Conservation (phyloP, 2,797 vertebrate species). For the Cossypha niveicapilla region DNA sequence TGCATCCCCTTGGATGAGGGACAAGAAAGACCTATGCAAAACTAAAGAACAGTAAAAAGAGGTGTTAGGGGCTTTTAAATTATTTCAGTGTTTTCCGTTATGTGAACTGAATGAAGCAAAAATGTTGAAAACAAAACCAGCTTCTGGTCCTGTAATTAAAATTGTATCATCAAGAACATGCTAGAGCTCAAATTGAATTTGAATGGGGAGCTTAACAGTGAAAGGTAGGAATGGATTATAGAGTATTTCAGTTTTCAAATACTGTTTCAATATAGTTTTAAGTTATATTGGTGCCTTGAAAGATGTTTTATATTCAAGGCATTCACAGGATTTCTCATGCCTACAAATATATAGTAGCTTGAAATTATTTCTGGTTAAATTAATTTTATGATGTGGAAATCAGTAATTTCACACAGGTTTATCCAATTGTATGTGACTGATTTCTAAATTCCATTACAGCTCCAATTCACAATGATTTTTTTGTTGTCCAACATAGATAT, state of each 20-base stretch:
- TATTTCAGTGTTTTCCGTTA: background rate
- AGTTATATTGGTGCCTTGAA: background rate
- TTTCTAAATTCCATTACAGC: background rate
- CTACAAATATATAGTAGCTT: background rate
- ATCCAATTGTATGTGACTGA: background rate
- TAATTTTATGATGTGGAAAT: slow-evolving; percentile 36
- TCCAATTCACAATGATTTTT: background rate
- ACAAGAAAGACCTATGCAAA: background rate
- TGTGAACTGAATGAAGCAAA: background rate
- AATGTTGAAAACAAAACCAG: background rate
- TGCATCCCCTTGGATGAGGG: background rate
- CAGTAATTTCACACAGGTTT: slow-evolving; percentile 32
- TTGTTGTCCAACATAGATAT: background rate
- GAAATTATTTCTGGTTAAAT: slow-evolving; percentile 33
- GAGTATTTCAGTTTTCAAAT: background rate
- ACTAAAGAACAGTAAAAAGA: background rate
- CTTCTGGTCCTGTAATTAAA: background rate
- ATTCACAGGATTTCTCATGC: background rate
- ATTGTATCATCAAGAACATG: background rate
- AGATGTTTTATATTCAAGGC: background rate
- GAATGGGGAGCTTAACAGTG: background rate
- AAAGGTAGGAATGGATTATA: background rate
- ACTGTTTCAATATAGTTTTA: background rate
- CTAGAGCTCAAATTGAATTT: background rate
- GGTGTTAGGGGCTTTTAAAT: background rate